Evolutionary conservation across 2,113 vertebrate genomes (phyloP).

Genomic region (Callospermophilus lateralis): DNA sequence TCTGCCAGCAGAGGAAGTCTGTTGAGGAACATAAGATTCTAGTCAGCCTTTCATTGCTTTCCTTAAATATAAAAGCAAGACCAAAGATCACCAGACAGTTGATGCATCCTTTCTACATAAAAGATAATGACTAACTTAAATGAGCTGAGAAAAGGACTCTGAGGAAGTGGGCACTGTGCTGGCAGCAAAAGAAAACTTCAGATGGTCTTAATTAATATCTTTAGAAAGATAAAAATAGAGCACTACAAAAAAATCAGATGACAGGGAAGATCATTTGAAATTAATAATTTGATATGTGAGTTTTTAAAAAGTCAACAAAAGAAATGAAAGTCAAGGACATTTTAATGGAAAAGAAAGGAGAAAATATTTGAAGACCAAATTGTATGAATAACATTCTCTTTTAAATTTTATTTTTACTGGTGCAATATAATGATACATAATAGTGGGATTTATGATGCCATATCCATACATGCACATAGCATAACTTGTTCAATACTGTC

Average conservation of each 20-base stretch:
- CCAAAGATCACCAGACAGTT: background rate
- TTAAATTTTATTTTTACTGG: too few species aligned
- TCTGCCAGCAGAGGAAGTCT: background rate
- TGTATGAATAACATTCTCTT: background rate
- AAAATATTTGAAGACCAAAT: constrained; percentile 4
- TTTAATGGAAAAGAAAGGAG: constrained; percentile 4
- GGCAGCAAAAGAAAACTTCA: background rate
- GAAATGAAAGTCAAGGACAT: constrained; percentile 47
- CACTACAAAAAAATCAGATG: background rate
- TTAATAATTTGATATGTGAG: constrained; percentile 43
- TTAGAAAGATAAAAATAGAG: background rate
- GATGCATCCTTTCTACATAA: background rate
- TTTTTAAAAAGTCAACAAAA: background rate
- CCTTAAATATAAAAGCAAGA: constrained; percentile 43
- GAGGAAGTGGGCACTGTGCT: background rate
- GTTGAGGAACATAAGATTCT: background rate
- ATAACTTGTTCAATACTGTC: too few species aligned
- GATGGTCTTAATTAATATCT: background rate
- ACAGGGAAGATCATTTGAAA: constrained; percentile 1
- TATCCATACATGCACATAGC: too few species aligned
- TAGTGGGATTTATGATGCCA: too few species aligned
- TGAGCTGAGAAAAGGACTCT: background rate
- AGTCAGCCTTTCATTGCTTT: constrained; percentile 17
- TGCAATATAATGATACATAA: too few species aligned
- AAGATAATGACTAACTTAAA: constrained; percentile 9